Evolutionary conservation across 2,888 invertebrate genomes (phyloP).

Genomic region (Leptinotarsa juncta): DNA sequence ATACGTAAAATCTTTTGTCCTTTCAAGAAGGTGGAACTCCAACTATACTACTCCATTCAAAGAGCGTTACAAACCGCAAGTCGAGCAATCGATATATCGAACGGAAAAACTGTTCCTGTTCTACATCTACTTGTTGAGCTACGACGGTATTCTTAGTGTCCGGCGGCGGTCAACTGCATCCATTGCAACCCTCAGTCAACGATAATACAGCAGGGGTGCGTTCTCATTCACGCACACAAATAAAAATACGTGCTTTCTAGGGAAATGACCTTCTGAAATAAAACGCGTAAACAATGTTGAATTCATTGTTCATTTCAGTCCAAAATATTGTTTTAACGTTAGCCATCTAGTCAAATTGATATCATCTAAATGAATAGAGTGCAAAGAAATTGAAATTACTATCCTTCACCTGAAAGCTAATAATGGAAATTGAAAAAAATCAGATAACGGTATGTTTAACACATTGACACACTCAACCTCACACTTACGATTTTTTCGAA

Average conservation of each 20-base stretch:
- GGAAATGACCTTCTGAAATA: slow-evolving; percentile 44
- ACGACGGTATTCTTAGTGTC: slow-evolving; percentile 43
- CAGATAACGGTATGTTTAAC: too few species aligned
- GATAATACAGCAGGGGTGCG: slow-evolving; percentile 55
- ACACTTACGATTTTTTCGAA: too few species aligned
- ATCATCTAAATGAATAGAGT: too few species aligned
- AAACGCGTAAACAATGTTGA: slow-evolving; percentile 43
- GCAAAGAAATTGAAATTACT: too few species aligned
- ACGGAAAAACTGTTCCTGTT: slow-evolving; percentile 60
- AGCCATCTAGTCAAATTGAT: too few species aligned
- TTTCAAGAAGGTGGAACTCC: not conserved
- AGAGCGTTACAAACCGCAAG: slow-evolving; percentile 36
- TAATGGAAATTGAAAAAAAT: too few species aligned
- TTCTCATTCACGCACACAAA: slow-evolving; percentile 59
- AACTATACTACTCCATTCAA: slow-evolving; percentile 26
- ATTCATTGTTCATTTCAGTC: not conserved
- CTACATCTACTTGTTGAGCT: slow-evolving; percentile 66
- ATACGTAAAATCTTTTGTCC: not conserved
- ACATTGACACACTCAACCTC: too few species aligned
- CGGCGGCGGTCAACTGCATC: slow-evolving; percentile 52
- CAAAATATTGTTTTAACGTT: too few species aligned
- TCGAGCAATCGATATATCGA: slow-evolving; percentile 65
- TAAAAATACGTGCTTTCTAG: slow-evolving; percentile 33
- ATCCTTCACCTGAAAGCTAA: too few species aligned
- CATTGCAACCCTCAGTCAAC: slow-evolving; percentile 53